phyloP scores from a whole-genome alignment of 2,888 invertebrate species.

The Leptinotarsa juncta region DNA sequence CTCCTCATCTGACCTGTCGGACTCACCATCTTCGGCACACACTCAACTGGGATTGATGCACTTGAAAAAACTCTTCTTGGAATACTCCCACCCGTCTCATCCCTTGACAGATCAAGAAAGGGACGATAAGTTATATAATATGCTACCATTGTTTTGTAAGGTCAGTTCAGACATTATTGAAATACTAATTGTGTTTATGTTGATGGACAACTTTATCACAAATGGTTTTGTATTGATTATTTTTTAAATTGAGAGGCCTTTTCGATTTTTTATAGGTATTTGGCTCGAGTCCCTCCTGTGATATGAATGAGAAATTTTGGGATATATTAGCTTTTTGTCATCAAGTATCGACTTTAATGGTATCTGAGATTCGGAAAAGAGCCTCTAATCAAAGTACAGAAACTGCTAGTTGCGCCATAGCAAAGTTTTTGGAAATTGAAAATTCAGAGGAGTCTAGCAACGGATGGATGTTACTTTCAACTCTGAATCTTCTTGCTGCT shows the following conservation, averaged over 20 bases:
- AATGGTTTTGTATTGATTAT: too few relatives aligned
- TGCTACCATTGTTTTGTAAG: slow-evolving; percentile 98
- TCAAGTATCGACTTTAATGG: slow-evolving; percentile 95
- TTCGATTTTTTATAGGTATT: slow-evolving; percentile 77
- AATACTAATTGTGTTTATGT: too few relatives aligned
- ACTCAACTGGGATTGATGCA: slow-evolving; percentile 95
- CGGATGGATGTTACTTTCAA: slow-evolving; percentile 95
- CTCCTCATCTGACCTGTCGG: slow-evolving; percentile 70
- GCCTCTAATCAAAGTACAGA: slow-evolving; percentile 97
- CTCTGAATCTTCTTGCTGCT: slow-evolving; percentile 90
- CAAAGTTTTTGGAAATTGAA: slow-evolving; percentile 95
- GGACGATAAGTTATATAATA: slow-evolving; percentile 95
- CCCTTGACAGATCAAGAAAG: slow-evolving; percentile 83
- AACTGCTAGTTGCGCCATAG: slow-evolving; percentile 96
- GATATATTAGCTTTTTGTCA: slow-evolving; percentile 95
- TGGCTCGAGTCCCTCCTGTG: slow-evolving; percentile 91
- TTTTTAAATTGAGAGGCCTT: background rate
- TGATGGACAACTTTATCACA: too few relatives aligned
- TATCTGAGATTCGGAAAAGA: slow-evolving; percentile 92
- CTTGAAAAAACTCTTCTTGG: slow-evolving; percentile 94
- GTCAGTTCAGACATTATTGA: slow-evolving; percentile 66
- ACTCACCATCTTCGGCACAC: slow-evolving; percentile 76
- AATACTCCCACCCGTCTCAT: slow-evolving; percentile 90
- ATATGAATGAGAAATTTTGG: slow-evolving; percentile 98
- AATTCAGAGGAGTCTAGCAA: slow-evolving; percentile 94